Evolutionary conservation across 35 echinoderm and acorn worm species (phyloP).

Genomic region (Heliocidaris tuberculata): DNA sequence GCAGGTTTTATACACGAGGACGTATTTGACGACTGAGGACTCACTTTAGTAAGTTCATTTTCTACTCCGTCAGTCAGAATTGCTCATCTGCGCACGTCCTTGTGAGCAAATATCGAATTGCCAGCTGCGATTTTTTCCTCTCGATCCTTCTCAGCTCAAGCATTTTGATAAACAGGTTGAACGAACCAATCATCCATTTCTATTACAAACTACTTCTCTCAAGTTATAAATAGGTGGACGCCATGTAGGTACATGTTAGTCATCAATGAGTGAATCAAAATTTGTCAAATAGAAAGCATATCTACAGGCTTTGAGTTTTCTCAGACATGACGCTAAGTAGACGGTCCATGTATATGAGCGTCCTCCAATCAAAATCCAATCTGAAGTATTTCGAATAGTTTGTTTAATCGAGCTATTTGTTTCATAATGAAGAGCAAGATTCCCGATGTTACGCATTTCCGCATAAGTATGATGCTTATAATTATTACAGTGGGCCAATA

Average conservation of each 20-base stretch:
- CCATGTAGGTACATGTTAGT: not conserved
- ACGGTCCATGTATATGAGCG: too few relatives aligned
- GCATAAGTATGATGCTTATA: too few relatives aligned
- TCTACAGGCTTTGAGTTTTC: not conserved
- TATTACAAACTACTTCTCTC: not conserved
- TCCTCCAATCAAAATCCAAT: too few relatives aligned
- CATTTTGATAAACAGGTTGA: not conserved
- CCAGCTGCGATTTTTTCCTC: not conserved
- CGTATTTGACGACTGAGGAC: not conserved
- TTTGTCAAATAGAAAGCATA: not conserved
- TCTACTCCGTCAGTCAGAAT: not conserved
- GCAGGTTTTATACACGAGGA: not conserved
- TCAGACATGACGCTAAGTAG: too few relatives aligned
- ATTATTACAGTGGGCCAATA: too few relatives aligned
- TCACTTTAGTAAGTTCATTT: constrained; percentile 12
- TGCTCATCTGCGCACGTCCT: not conserved
- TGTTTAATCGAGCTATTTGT: too few relatives aligned
- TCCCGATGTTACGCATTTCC: too few relatives aligned
- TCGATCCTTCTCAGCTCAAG: not conserved
- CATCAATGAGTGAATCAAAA: not conserved
- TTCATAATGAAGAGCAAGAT: too few relatives aligned
- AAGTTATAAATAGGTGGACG: not conserved
- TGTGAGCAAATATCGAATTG: not conserved
- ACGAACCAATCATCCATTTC: not conserved
- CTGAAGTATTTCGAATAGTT: too few relatives aligned